A percentile compares a stretch with the other conserved stretches of the same genome.
phyloP scores from a whole-genome alignment of 2,113 vertebrate species.

The Stigmatopora argus region DNA sequence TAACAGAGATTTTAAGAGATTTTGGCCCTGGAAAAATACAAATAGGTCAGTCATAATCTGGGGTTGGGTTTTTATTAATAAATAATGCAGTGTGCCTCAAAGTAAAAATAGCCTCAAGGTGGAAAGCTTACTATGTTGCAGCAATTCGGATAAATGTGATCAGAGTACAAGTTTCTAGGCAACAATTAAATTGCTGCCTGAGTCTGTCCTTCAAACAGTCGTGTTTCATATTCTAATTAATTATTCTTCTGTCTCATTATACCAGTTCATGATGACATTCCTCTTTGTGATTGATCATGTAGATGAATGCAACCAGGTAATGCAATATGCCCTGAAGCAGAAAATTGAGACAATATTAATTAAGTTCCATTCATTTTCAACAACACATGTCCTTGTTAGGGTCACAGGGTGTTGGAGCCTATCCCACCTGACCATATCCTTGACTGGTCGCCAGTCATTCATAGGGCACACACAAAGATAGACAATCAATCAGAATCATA shows the following conservation, averaged over 20 bases:
- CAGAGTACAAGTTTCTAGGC: not conserved
- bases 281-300: not conserved
- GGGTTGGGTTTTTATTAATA: constrained; percentile 52
- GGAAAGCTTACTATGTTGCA: constrained; percentile 11
- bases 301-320: not conserved
- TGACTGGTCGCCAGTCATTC: too few species aligned
- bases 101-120: constrained; percentile 38
- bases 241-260: not conserved
- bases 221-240: not conserved
- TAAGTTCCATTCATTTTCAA: too few species aligned
- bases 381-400: too few species aligned
- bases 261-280: not conserved
- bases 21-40: constrained; percentile 51
- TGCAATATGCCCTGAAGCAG: not conserved
- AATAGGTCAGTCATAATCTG: constrained; percentile 65
- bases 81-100: constrained; percentile 52
- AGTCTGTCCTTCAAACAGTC: not conserved
- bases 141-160: not conserved
- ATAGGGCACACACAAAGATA: too few species aligned
- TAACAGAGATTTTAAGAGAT: constrained; percentile 29
- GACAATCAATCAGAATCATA: too few species aligned
- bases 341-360: not conserved
- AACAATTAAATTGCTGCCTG: not conserved
- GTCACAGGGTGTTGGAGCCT: too few species aligned
- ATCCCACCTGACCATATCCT: too few species aligned